Conservation (phyloP, 2,113 vertebrate genomes). For the Syngnathus floridae region DNA sequence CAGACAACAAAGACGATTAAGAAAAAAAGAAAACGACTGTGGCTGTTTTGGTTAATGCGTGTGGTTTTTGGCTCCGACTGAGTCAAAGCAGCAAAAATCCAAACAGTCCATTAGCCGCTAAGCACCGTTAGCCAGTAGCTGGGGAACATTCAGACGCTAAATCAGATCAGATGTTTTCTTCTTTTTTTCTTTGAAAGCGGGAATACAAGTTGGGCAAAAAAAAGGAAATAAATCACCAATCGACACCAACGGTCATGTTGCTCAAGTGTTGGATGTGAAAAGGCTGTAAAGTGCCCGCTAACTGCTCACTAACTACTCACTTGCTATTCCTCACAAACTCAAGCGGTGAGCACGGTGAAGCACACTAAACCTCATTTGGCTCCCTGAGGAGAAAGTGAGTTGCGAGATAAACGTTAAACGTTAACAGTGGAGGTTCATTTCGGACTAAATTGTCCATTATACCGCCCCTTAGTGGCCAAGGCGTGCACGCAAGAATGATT, state of each 20-base stretch:
- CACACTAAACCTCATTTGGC: neutral
- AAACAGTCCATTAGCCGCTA: conserved; percentile 1
- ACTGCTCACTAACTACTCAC: neutral
- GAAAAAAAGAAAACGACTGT: neutral
- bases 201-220: neutral
- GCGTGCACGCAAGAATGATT: no score
- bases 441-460: no score
- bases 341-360: neutral
- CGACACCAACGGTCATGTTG: neutral
- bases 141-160: neutral
- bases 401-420: no score
- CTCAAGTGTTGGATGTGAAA: neutral
- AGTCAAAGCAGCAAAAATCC: neutral
- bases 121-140: neutral
- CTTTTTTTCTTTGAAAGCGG: neutral
- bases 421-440: no score
- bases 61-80: neutral
- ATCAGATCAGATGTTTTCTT: neutral
- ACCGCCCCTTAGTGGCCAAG: no score
- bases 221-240: neutral
- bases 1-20: neutral
- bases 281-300: neutral
- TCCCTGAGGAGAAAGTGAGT: neutral
- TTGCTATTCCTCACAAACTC: neutral
- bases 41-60: neutral